phyloP scores from a whole-genome alignment of 1,140 invertebrate species.

The Hyphantria cunea region DNA sequence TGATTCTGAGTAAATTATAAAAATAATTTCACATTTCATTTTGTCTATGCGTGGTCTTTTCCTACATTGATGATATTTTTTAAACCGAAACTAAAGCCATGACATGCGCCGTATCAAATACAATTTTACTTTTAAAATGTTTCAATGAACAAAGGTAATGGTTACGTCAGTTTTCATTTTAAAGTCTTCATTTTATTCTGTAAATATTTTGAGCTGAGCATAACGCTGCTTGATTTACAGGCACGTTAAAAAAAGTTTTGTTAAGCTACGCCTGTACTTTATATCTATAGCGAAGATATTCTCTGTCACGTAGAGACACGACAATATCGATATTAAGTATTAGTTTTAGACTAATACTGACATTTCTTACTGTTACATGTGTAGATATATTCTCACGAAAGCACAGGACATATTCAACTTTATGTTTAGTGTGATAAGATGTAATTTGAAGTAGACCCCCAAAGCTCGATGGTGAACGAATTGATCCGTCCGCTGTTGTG shows the following conservation, averaged over 20 bases:
- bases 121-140: constrained; percentile 12
- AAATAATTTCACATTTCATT: constrained; percentile 7
- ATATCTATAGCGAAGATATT: constrained; percentile 17
- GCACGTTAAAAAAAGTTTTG: neutral
- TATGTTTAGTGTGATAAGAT: constrained; percentile 17
- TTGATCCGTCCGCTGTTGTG: constrained; percentile 73
- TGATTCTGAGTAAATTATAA: constrained; percentile 12
- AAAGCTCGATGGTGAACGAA: constrained; percentile 57
- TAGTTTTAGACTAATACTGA: constrained; percentile 11
- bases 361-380: constrained; percentile 18
- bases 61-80: constrained; percentile 14
- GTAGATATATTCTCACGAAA: constrained; percentile 13
- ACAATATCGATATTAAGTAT: constrained; percentile 11
- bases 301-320: neutral
- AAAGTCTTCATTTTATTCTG: constrained; percentile 3
- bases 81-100: constrained; percentile 17
- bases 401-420: constrained; percentile 10
- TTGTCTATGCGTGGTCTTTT: constrained; percentile 10
- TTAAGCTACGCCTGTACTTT: constrained; percentile 1
- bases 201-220: constrained; percentile 15
- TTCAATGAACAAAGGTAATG: constrained; percentile 1
- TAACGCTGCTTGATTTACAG: constrained; percentile 5
- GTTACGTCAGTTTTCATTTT: neutral
- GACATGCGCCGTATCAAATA: constrained; percentile 14
- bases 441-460: constrained; percentile 18